These are phyloP conservation scores for Popillia japonica DNA, from an alignment of 1,140 invertebrate species.

Conservation along the genomic window DNA sequence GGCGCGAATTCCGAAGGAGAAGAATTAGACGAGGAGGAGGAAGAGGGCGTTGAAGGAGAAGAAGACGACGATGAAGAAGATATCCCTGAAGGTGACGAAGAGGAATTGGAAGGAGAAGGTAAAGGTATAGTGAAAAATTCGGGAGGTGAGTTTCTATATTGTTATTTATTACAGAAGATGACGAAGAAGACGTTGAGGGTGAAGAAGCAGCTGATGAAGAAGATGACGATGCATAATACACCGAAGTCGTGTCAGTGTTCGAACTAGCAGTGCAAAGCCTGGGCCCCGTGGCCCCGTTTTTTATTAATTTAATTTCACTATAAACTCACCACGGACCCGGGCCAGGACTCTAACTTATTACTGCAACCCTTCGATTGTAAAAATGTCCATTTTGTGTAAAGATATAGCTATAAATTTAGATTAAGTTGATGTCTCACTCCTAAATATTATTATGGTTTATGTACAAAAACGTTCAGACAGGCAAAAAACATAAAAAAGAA, in stretches of 20 bases:
- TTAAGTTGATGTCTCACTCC: constrained; percentile 55
- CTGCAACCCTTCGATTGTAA: constrained; percentile 59
- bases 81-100: constrained; percentile 72
- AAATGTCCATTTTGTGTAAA: constrained; percentile 62
- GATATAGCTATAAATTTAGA: constrained; percentile 62
- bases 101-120: constrained; percentile 73
- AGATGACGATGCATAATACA: constrained; percentile 60
- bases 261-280: constrained; percentile 37
- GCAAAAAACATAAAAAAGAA: constrained; percentile 24
- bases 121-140: constrained; percentile 36
- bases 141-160: constrained; percentile 18
- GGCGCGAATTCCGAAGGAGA: constrained; percentile 65
- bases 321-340: constrained; percentile 45
- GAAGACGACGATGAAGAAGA: constrained; percentile 75
- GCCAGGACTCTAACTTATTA: constrained; percentile 56
- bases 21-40: constrained; percentile 66
- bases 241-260: constrained; percentile 34
- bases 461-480: constrained; percentile 40
- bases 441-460: constrained; percentile 36
- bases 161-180: constrained; percentile 54
- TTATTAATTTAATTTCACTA: constrained; percentile 47
- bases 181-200: constrained; percentile 58
- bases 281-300: constrained; percentile 43
- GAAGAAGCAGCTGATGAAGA: constrained; percentile 58
- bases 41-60: constrained; percentile 66